Evolutionary conservation across 2,797 vertebrate genomes (phyloP), one percentile per base, ranked within the genome.

Genomic region (Pogoniulus pusillus): DNA sequence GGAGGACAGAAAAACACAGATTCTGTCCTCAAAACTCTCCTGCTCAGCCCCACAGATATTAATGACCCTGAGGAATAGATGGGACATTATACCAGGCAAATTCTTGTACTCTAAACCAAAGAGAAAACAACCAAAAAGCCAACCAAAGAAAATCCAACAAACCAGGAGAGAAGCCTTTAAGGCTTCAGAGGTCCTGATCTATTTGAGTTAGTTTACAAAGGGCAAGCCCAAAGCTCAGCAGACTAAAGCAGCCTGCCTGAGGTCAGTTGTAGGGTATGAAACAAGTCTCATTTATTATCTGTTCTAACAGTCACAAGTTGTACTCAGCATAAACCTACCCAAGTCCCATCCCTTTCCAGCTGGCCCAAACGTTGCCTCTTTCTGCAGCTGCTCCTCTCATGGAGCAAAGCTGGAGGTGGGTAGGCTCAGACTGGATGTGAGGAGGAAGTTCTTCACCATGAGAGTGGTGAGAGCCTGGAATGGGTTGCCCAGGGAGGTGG

Each of bases 321-420:
- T 12, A 54, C 59, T 54, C 1, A 0, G 37, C 2, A 1, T 4
- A 12, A 30, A 85, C 35, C 6, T 23, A 23, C 39, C 45, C 54
- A 24, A 29, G 16, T 62, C 6, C 49, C 26, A 41, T 26, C 53
- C 22, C 43, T 27, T 35, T n/a, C 57, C 22, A 23, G 47, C 29
- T 11, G 27, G 18, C 24, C 53, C 60, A 72, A 29, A 17, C 0
- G 0, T 39, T 4, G 24, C 16, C 34, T 37, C 54, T 17, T 5
- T 58, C n/a, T n/a, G n/a, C n/a, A n/a, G n/a, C n/a, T n/a, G n/a
- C n/a, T n/a, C n/a, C n/a, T n/a, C n/a, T n/a, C n/a, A n/a, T n/a
- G n/a, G n/a, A n/a, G n/a, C n/a, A n/a, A n/a, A n/a, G n/a, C n/a
- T n/a, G n/a, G n/a, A n/a, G n/a, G n/a, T n/a, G n/a, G n/a, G n/a